Conservation (phyloP, 2,113 vertebrate genomes). For the Oreochromis tanganicae region DNA sequence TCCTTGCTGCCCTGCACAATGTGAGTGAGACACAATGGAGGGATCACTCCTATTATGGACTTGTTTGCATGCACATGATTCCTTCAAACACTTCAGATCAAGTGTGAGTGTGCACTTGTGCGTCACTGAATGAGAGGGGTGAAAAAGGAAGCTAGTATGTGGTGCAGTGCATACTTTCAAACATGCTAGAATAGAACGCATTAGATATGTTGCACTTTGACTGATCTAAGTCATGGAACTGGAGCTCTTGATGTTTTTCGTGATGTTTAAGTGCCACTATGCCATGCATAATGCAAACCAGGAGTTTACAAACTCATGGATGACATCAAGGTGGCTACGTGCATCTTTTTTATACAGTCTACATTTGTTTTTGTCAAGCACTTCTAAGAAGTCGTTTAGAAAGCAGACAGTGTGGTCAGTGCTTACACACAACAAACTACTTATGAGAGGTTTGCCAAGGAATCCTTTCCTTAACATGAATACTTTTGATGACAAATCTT, state of each 20-base stretch:
- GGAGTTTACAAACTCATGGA: neutral
- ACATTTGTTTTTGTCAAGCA: neutral
- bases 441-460: neutral
- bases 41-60: conserved; percentile 30
- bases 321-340: neutral
- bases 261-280: neutral
- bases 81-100: neutral
- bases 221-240: neutral
- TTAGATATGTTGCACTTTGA: neutral
- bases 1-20: neutral
- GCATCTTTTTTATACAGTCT: neutral
- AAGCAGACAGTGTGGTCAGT: neutral
- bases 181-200: neutral
- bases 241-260: neutral
- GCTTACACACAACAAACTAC: neutral
- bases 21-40: neutral
- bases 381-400: neutral
- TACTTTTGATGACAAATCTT: neutral
- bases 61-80: conserved; percentile 30
- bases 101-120: neutral
- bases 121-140: neutral
- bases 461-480: neutral
- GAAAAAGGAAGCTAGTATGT: neutral
- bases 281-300: neutral
- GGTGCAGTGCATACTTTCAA: neutral